Evolutionary conservation across 2,113 vertebrate species (phyloP).

Genomic region (Tupaia chinensis): DNA sequence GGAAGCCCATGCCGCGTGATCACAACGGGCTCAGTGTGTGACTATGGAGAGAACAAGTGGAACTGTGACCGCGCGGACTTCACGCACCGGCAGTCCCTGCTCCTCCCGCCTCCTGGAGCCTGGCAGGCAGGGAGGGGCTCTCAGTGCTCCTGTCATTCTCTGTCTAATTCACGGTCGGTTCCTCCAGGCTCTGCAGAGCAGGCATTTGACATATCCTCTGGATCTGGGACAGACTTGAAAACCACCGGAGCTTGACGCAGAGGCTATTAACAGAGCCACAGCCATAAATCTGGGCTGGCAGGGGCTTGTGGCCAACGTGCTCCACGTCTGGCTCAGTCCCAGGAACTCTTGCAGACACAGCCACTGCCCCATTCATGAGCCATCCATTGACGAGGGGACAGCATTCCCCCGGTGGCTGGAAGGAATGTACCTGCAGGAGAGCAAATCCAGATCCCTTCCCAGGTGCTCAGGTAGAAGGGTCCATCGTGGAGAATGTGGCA

Average conservation of each 20-base stretch:
- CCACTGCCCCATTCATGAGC: background rate
- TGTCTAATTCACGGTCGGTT: background rate
- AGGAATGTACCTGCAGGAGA: background rate
- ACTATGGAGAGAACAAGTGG: background rate
- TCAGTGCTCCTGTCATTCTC: background rate
- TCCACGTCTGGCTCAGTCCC: background rate
- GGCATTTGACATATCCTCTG: background rate
- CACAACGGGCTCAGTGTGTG: rapidly evolving
- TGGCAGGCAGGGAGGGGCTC: background rate
- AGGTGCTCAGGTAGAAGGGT: background rate
- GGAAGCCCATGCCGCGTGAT: background rate
- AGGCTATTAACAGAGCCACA: background rate
- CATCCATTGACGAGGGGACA: background rate
- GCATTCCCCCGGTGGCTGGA: background rate
- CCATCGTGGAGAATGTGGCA: too few species aligned
- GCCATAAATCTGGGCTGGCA: background rate
- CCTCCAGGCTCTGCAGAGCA: background rate
- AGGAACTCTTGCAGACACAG: background rate
- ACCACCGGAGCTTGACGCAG: background rate
- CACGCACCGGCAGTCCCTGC: background rate
- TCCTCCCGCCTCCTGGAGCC: background rate
- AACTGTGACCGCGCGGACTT: background rate
- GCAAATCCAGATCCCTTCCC: background rate
- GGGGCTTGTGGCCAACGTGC: background rate
- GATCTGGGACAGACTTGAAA: background rate